Base-by-base conservation (phyloP, 2,113 vertebrate genomes). In the Pavo muticus region DNA sequence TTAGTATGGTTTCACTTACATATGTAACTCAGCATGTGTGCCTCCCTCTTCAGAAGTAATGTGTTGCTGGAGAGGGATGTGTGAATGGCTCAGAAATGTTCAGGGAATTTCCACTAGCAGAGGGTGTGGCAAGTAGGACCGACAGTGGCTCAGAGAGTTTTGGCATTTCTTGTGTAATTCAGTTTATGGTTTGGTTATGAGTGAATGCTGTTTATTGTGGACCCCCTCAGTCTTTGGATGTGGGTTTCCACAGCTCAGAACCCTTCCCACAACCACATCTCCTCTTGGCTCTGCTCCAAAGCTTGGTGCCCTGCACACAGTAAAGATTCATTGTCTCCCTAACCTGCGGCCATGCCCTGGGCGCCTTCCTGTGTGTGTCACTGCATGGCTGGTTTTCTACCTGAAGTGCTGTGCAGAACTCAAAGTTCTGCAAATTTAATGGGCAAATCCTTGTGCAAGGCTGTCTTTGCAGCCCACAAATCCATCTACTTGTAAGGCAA, bases 11-110 rank as follows among this genome's bases (percentile, higher is more conserved):
- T 81, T 90, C 83, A 72, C 37, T 93, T 93, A 90, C 40, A 42
- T 65, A 81, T 81, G 40, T 83, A 95, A 86, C 61, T 91, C 87
- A 95, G 90, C 52, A 57, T 84, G 47, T 78, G 79, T 88, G 69
- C 73, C 80, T 93, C 59, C 76, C 79, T 47, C 44, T 86, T 91
- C 79, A 94, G 68, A 80, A 86, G 42, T 76, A 67, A 73, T 56
- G 45, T 67, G 72, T 71, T 80, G 47, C 93, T 96, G 94, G 61
- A 88, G 61, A 83, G 47, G 25, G 87, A 71, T 85, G 45, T 95
- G 65, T 86, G 72, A 88, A 93, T 71, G 57, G 69, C 90, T 90
- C 83, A 12, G 11, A 77, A 94, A 64, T 1, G 8, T 57, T 37
- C 68, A 48, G 87, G 90, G 85, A 81, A 75, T 91, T 88, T 93